Evolutionary conservation across 1,140 invertebrate genomes (phyloP).

Genomic region (Octopus bimaculoides): DNA sequence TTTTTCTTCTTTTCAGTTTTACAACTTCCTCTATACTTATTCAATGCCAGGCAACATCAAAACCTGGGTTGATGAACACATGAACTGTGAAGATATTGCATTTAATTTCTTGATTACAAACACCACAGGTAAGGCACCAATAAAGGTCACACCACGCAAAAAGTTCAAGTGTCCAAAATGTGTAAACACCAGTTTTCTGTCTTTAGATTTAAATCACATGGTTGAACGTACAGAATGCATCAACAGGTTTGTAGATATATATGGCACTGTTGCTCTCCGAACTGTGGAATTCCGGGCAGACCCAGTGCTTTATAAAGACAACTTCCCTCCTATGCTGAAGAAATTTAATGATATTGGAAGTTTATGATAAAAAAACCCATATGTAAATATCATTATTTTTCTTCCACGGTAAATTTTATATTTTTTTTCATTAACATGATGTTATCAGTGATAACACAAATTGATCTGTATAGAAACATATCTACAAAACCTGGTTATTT

Average conservation of each 20-base stretch:
- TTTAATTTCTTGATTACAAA: slow-evolving; percentile 99
- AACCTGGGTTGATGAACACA: slow-evolving; percentile 96
- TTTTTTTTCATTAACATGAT: background rate
- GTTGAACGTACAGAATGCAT: slow-evolving; percentile 89
- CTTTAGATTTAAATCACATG: slow-evolving; percentile 87
- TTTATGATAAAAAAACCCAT: slow-evolving; percentile 60
- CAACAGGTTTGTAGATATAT: slow-evolving; percentile 78
- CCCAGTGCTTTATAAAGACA: slow-evolving; percentile 89
- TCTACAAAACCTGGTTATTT: background rate
- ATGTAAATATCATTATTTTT: background rate
- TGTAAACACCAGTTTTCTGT: slow-evolving; percentile 89
- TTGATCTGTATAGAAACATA: background rate
- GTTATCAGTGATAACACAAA: background rate
- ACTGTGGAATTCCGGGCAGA: slow-evolving; percentile 91
- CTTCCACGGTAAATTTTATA: background rate
- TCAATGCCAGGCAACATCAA: slow-evolving; percentile 87
- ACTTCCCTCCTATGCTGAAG: slow-evolving; percentile 82
- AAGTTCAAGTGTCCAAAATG: slow-evolving; percentile 98
- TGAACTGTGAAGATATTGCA: slow-evolving; percentile 99
- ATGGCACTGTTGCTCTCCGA: slow-evolving; percentile 83
- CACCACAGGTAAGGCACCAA: slow-evolving; percentile 89
- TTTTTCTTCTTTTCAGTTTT: slow-evolving; percentile 66
- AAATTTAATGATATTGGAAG: slow-evolving; percentile 88
- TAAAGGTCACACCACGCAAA: slow-evolving; percentile 95
- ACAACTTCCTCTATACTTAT: slow-evolving; percentile 91